Evolutionary conservation across 35 echinoderm and acorn worm species (phyloP).

Genomic region (Amphiura filiformis): DNA sequence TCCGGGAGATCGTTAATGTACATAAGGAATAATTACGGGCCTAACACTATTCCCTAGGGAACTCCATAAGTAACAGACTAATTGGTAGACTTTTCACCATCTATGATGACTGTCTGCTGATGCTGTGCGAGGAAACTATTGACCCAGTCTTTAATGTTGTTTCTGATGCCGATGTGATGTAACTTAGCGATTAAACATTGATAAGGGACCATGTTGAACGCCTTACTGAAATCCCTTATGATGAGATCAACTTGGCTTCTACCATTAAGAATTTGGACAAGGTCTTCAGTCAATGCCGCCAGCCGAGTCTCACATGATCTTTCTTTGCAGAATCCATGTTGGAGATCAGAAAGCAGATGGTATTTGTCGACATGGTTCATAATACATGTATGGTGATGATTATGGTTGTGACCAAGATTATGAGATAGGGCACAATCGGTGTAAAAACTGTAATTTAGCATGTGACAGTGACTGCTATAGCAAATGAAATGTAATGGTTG

Average conservation of each 20-base stretch:
- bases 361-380: no score
- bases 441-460: no score
- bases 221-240: slow-evolving; percentile 58
- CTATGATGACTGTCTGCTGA: slow-evolving; percentile 46
- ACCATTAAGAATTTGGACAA: slow-evolving; percentile 20
- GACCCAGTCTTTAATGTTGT: slow-evolving; percentile 39
- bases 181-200: slow-evolving; percentile 38
- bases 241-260: slow-evolving; percentile 34
- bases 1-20: background rate
- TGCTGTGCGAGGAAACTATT: slow-evolving; percentile 30
- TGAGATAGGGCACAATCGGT: no score
- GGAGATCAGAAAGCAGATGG: background rate
- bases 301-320: slow-evolving; percentile 61
- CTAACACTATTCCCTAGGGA: background rate
- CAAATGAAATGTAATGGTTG: no score
- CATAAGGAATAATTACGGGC: background rate
- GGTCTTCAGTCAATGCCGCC: slow-evolving; percentile 23
- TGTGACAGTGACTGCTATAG: no score
- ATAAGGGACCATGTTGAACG: slow-evolving; percentile 55
- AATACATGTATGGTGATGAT: no score
- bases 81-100: slow-evolving; percentile 20
- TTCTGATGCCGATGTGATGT: slow-evolving; percentile 28
- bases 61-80: background rate
- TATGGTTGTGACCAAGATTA: no score
- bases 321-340: background rate